Evolutionary conservation across 2,113 vertebrate genomes (phyloP).

Genomic region (Chlorodrepanis virens): DNA sequence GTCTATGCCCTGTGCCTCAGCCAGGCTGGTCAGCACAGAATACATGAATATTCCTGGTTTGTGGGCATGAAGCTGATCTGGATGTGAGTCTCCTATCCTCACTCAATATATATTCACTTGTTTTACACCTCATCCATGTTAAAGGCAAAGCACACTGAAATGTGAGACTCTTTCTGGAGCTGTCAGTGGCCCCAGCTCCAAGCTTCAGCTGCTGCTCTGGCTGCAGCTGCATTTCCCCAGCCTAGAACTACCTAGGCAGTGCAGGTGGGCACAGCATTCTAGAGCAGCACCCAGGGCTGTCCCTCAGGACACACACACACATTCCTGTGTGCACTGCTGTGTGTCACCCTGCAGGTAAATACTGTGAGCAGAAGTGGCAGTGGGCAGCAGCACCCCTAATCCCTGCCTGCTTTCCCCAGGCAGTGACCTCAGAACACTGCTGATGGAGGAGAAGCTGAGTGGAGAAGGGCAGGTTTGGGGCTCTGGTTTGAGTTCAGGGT

Average conservation of each 20-base stretch:
- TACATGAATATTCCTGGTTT: neutral
- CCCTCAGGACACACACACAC: neutral
- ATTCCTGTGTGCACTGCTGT: fast-evolving
- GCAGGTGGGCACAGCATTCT: fast-evolving
- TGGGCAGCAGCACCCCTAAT: neutral
- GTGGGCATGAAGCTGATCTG: neutral
- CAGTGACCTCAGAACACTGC: neutral
- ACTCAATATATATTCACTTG: neutral
- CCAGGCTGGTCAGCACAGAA: fast-evolving
- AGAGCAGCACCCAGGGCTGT: neutral
- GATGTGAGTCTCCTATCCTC: neutral
- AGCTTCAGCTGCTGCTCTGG: neutral
- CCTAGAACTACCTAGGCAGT: neutral
- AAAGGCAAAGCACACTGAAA: neutral
- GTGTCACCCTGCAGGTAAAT: neutral
- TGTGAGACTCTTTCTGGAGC: neutral
- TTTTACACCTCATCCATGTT: neutral
- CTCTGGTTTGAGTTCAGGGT: neutral
- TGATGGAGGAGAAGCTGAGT: neutral
- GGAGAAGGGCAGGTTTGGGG: neutral
- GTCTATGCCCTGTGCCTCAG: neutral
- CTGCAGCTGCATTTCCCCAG: neutral
- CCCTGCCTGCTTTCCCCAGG: neutral
- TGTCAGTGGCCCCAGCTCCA: neutral
- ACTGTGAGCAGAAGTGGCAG: neutral